Conservation (phyloP, 1,140 invertebrate genomes). For the Idris sp. region DNA sequence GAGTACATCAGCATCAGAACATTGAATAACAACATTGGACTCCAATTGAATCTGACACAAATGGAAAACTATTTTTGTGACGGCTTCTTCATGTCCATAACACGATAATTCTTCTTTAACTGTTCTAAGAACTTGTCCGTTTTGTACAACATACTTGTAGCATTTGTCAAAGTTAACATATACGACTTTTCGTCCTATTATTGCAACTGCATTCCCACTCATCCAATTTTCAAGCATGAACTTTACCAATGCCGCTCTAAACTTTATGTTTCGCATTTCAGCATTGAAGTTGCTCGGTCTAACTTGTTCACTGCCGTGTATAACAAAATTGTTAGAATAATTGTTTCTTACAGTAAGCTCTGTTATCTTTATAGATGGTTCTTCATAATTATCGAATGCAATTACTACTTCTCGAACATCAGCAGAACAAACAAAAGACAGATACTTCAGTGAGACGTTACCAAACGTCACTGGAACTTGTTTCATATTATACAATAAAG, state of each 20-base stretch:
- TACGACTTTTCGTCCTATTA: conserved; percentile 53
- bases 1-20: conserved; percentile 59
- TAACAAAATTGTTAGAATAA: too few species aligned
- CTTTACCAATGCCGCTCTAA: conserved; percentile 67
- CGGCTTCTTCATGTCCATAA: conserved; percentile 65
- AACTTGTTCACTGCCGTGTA: too few species aligned
- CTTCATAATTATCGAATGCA: conserved; percentile 32
- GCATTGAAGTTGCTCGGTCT: conserved; percentile 60
- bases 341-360: conserved; percentile 11
- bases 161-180: conserved; percentile 40
- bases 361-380: conserved; percentile 54
- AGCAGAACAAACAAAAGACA: conserved; percentile 28
- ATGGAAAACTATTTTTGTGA: conserved; percentile 66
- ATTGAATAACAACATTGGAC: conserved; percentile 55
- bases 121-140: conserved; percentile 35
- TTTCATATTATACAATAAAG: conserved; percentile 39
- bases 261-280: conserved; percentile 65
- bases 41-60: conserved; percentile 55
- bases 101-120: conserved; percentile 15
- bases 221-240: conserved; percentile 66
- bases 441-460: conserved; percentile 35
- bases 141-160: conserved; percentile 22
- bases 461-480: conserved; percentile 41
- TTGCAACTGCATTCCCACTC: conserved; percentile 2
- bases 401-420: conserved; percentile 15